phyloP scores from a whole-genome alignment of 2,888 invertebrate genomes.

The Oscheius sp. region DNA sequence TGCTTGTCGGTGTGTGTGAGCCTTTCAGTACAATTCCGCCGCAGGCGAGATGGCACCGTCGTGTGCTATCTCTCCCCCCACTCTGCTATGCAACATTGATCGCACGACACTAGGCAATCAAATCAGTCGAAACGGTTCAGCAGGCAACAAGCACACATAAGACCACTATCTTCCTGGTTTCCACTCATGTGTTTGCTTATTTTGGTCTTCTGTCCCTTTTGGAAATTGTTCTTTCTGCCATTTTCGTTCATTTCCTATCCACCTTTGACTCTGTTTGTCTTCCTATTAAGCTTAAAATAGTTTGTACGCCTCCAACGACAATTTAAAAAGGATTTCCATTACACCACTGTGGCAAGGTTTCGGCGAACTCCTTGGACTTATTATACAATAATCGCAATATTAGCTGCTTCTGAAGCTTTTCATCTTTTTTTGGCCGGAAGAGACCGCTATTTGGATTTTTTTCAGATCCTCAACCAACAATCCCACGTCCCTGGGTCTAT shows the following conservation, averaged over 20 bases:
- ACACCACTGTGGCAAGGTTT: too few species aligned
- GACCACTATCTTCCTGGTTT: not conserved
- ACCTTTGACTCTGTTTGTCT: too few species aligned
- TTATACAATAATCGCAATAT: too few species aligned
- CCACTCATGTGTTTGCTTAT: not conserved
- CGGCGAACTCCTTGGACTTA: too few species aligned
- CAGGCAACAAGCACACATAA: not conserved
- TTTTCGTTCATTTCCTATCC: not conserved
- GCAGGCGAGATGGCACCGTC: constrained; percentile 2
- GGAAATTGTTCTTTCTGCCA: not conserved
- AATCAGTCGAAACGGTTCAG: not conserved
- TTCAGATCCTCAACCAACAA: not conserved
- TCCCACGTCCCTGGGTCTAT: too few species aligned
- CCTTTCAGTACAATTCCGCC: constrained; percentile 13
- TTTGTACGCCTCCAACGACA: too few species aligned
- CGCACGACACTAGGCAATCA: not conserved
- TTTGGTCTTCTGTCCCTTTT: not conserved
- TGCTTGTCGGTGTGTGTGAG: not conserved
- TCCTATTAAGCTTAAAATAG: too few species aligned
- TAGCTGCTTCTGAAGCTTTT: too few species aligned
- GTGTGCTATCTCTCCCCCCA: not conserved
- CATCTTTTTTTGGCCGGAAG: too few species aligned
- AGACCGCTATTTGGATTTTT: too few species aligned
- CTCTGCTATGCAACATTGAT: not conserved
- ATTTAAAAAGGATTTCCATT: too few species aligned